Evolutionary conservation across 1,140 invertebrate species (phyloP).

Genomic region (Drosophila dunni): DNA sequence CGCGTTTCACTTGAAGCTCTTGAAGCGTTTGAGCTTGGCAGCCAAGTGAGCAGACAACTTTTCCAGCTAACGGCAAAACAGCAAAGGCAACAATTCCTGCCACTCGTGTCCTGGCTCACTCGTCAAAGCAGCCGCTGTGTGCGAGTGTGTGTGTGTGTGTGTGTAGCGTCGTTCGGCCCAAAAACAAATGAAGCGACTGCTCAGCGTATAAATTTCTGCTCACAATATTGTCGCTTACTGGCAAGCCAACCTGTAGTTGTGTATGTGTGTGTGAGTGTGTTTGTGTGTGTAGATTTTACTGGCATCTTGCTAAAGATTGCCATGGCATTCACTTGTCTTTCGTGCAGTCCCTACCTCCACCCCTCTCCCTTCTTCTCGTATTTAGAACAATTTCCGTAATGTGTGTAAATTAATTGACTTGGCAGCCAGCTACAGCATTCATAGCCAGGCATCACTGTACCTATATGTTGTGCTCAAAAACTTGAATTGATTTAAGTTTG

Average conservation of each 20-base stretch:
- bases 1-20: constrained; percentile 74
- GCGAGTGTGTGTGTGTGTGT: not conserved
- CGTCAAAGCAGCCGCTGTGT: constrained; percentile 15
- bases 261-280: constrained; percentile 4
- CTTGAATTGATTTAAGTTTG: constrained; percentile 75
- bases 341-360: constrained; percentile 9
- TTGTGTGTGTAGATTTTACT: constrained; percentile 15
- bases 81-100: constrained; percentile 39
- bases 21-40: constrained; percentile 75
- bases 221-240: constrained; percentile 38
- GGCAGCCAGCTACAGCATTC: constrained; percentile 17
- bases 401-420: constrained; percentile 58
- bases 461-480: constrained; percentile 40
- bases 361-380: not conserved
- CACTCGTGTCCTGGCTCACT: constrained; percentile 36
- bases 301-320: constrained; percentile 11
- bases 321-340: constrained; percentile 39
- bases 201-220: constrained; percentile 37
- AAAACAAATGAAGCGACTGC: constrained; percentile 49
- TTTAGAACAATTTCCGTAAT: constrained; percentile 46
- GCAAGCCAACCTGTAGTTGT: constrained; percentile 44
- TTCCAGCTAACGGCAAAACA: constrained; percentile 51
- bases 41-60: constrained; percentile 67
- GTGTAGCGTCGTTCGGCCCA: constrained; percentile 28
- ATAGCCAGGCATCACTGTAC: constrained; percentile 16